Evolutionary conservation across 2,888 invertebrate genomes (phyloP).

Genomic region (Exocentrus adspersus): DNA sequence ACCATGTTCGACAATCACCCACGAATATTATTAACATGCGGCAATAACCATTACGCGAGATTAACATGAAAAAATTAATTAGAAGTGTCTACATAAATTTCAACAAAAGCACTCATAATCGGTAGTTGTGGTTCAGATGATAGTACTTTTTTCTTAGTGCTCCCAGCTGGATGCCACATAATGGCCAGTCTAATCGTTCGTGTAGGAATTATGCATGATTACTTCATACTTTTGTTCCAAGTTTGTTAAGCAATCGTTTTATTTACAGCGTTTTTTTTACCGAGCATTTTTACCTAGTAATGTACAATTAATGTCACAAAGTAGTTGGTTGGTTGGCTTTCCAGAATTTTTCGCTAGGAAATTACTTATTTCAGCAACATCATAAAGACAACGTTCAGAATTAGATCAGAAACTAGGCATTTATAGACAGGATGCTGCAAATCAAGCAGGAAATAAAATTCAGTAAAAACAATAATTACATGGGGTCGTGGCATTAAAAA

Average conservation of each 20-base stretch:
- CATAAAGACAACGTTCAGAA: too few species aligned
- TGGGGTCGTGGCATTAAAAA: too few species aligned
- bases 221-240: conserved; percentile 25
- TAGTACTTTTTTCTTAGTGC: conserved; percentile 27
- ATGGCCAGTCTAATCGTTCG: conserved; percentile 23
- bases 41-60: conserved; percentile 19
- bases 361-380: too few species aligned
- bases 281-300: conserved; percentile 2
- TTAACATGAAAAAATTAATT: conserved; percentile 29
- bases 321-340: too few species aligned
- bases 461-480: too few species aligned
- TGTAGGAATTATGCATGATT: conserved; percentile 21
- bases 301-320: too few species aligned
- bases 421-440: too few species aligned
- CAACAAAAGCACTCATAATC: conserved; percentile 29
- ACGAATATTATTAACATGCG: conserved; percentile 14
- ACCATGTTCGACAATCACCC: conserved; percentile 18
- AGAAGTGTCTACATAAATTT: conserved; percentile 30
- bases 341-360: too few species aligned
- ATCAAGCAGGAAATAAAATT: too few species aligned
- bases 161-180: conserved; percentile 22
- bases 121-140: conserved; percentile 29
- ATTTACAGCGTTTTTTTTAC: conserved; percentile 21
- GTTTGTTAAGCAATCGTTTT: conserved; percentile 25
- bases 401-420: too few species aligned